phyloP scores from a whole-genome alignment of 1,140 invertebrate genomes.

The Drosophila teissieri region DNA sequence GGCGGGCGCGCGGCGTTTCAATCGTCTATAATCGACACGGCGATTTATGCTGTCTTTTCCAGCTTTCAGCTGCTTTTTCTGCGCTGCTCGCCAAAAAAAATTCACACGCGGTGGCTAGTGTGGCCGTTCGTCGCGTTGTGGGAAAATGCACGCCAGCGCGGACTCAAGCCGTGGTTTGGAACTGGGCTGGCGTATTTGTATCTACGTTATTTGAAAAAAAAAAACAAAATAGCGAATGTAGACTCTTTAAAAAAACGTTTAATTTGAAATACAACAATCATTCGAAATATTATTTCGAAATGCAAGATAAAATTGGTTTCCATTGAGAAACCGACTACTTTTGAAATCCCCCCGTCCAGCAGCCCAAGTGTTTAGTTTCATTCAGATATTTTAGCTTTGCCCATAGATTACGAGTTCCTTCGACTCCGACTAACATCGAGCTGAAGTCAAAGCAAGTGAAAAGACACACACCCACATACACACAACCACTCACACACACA shows the following conservation, averaged over 20 bases:
- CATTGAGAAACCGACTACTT: too few species aligned
- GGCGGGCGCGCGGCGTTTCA: conserved; percentile 27
- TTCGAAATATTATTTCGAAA: too few species aligned
- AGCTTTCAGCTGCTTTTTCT: conserved; percentile 33
- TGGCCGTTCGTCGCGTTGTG: background rate
- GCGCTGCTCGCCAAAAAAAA: conserved; percentile 13
- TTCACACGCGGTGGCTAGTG: conserved; percentile 25
- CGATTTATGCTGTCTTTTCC: conserved; percentile 11
- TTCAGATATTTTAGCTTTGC: too few species aligned
- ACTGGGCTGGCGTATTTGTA: background rate
- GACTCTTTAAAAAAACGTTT: too few species aligned
- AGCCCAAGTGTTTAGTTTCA: background rate
- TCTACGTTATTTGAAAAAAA: too few species aligned
- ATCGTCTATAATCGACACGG: conserved; percentile 4
- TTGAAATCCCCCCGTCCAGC: background rate
- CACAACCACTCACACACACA: background rate
- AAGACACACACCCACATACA: background rate
- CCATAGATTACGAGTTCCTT: background rate
- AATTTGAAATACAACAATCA: too few species aligned
- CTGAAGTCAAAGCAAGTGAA: background rate
- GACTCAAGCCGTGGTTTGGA: background rate
- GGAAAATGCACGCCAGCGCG: too few species aligned
- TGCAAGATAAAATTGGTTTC: too few species aligned
- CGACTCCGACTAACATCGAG: conserved; percentile 3
- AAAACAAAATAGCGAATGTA: too few species aligned